Base-by-base conservation (phyloP, 2,797 vertebrate species). In the Argya squamiceps region DNA sequence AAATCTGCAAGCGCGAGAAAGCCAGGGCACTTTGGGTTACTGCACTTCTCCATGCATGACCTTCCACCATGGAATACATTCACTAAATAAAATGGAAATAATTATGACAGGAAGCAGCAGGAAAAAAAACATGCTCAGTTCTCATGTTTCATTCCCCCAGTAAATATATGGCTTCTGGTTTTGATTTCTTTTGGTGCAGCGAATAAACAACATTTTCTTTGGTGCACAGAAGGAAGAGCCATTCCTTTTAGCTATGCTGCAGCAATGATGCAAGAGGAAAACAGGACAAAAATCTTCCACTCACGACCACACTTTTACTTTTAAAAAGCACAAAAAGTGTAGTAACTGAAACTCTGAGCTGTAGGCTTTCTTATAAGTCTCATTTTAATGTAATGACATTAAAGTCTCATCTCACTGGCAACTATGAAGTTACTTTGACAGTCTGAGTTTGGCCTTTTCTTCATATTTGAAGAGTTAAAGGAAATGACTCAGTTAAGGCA, bases 91-190 rank as follows among this genome's bases (percentile, higher is more conserved):
- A 89, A 69, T 24, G 36, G 87, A 94, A 96, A 82, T 53, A 92
- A 90, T 78, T 91, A 68, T 50, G 67, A 70, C 55, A 92, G 73
- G 55, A 93, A 95, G 59, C 59, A 96, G 32, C 22, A 53, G 58
- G 50, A 37, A 58, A 92, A 80, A 77, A n/a, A 78, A 52, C 24
- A 86, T 46, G 49, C n/a, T 64, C 68, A 74, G 46, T 67, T 82
- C 83, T 81, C 36, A 30, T 43, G 74, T 84, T 80, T 86, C 56
- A 56, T 49, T 55, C 32, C 14, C 11, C 43, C 52, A 60, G 49
- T 84, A 86, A 94, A 78, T 52, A 78, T 17, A 74, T 0, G 5
- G 69, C 56, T 82, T 92, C 74, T 90, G 78, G 47, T 92, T 97
- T 92, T 88, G 77, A 88, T 94, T 92, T 95, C 74, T 49, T 94